Evolutionary conservation across 2,888 invertebrate genomes (phyloP), one percentile per base, ranked within the genome.

Genomic region (Clusia tigrina): DNA sequence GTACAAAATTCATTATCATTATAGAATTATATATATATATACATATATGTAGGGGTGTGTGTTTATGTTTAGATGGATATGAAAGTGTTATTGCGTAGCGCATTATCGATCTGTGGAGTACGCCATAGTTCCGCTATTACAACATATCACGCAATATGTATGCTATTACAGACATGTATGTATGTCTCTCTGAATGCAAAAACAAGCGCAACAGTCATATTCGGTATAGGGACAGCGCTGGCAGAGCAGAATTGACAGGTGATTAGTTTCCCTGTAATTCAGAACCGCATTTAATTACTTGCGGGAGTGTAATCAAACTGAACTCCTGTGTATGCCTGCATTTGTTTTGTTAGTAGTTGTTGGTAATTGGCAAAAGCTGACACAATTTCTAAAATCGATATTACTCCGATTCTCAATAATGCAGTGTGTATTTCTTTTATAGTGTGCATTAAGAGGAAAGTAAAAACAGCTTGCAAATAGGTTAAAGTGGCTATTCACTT

Each of bases 281-380:
- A 18, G 5, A 18, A 22, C 18, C 48, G 22, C 20, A 22, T 15
- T 18, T 48, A 48, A 48, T 48, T 18, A 48, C 22, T 48, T 20
- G 20, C 3, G 9, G 42, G 32, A 42, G 42, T 18, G 18, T n/a
- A n/a, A n/a, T n/a, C n/a, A n/a, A n/a, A n/a, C n/a, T n/a, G n/a
- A n/a, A n/a, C n/a, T n/a, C n/a, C n/a, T n/a, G n/a, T n/a, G n/a
- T n/a, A n/a, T n/a, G n/a, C n/a, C n/a, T n/a, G n/a, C n/a, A n/a
- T n/a, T n/a, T n/a, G n/a, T n/a, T n/a, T n/a, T n/a, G n/a, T 32
- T 32, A 12, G 12, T 9, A 32, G 32, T 6, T 12, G 42, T 54
- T n/a, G n/a, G 54, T 53, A 53, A 62, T 53, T 62, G 62, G 53
- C 62, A 57, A 57, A 62, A 12, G 48, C 48, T 48, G 48, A 48